These are phyloP conservation scores for Otus sunia DNA, from an alignment of 2,113 vertebrate genomes.

Conservation along the genomic window DNA sequence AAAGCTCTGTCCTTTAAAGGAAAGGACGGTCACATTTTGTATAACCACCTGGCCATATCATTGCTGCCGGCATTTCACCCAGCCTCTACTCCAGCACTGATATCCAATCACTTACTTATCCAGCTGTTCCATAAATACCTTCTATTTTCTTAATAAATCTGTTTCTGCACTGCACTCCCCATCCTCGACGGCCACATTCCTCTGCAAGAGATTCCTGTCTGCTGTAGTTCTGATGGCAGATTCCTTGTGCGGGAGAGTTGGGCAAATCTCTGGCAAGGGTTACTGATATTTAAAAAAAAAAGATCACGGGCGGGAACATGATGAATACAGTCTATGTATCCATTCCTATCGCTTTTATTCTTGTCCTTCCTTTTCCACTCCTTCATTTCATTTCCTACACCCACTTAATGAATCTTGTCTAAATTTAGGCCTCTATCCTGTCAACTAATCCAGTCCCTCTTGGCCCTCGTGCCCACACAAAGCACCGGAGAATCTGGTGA, in stretches of 20 bases:
- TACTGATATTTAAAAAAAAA: background rate
- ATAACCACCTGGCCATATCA: background rate
- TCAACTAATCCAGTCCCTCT: background rate
- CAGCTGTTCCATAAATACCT: background rate
- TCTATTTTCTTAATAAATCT: background rate
- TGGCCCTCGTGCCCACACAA: background rate
- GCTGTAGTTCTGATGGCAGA: background rate
- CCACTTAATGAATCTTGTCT: background rate
- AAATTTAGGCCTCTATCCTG: background rate
- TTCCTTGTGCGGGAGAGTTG: background rate
- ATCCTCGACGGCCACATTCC: background rate
- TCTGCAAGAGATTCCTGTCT: background rate
- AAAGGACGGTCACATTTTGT: background rate
- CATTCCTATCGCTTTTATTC: background rate
- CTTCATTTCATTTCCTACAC: background rate
- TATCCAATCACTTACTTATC: background rate
- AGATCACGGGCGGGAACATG: background rate
- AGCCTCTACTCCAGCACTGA: background rate
- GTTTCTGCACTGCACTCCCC: background rate
- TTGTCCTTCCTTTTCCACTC: background rate
- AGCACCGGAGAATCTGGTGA: background rate
- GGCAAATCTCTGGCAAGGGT: background rate
- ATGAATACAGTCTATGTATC: background rate
- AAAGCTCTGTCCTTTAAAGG: background rate
- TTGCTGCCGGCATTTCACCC: background rate